phyloP scores from a whole-genome alignment of 2,113 vertebrate genomes.

The Monopterus albus region DNA sequence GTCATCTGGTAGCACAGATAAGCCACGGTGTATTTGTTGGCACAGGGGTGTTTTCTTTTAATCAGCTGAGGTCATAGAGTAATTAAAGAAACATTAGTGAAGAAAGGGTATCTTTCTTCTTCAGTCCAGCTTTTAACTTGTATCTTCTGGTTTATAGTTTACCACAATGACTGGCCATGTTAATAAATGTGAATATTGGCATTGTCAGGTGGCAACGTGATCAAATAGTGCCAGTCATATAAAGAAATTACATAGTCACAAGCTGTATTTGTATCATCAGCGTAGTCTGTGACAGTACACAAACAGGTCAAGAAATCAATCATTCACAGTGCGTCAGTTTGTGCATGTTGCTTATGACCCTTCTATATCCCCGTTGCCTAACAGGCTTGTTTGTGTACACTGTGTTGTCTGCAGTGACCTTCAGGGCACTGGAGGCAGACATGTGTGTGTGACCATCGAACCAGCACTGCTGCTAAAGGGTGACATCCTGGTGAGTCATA shows the following conservation, averaged over 20 bases:
- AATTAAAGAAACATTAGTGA: constrained; percentile 15
- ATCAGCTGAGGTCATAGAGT: neutral
- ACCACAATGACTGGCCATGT: neutral
- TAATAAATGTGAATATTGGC: neutral
- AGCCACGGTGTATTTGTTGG: neutral
- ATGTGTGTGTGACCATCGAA: constrained; percentile 89
- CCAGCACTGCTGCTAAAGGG: constrained; percentile 92
- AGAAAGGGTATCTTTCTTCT: neutral
- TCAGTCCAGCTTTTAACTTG: neutral
- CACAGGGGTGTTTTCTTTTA: constrained; percentile 16
- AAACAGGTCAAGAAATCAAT: no score
- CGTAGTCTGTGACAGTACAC: neutral
- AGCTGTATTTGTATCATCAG: neutral
- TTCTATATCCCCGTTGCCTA: constrained; percentile 7
- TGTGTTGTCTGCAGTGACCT: constrained; percentile 76
- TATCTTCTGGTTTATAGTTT: neutral
- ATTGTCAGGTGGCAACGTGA: neutral
- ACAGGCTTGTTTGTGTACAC: constrained; percentile 27
- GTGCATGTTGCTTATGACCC: neutral
- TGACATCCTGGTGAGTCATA: constrained; percentile 89
- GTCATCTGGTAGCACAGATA: constrained; percentile 2
- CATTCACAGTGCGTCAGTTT: neutral
- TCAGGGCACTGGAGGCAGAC: constrained; percentile 81
- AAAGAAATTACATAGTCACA: neutral
- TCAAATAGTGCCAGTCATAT: neutral